phyloP scores from a whole-genome alignment of 1,140 invertebrate genomes.

The Drosophila aff. region DNA sequence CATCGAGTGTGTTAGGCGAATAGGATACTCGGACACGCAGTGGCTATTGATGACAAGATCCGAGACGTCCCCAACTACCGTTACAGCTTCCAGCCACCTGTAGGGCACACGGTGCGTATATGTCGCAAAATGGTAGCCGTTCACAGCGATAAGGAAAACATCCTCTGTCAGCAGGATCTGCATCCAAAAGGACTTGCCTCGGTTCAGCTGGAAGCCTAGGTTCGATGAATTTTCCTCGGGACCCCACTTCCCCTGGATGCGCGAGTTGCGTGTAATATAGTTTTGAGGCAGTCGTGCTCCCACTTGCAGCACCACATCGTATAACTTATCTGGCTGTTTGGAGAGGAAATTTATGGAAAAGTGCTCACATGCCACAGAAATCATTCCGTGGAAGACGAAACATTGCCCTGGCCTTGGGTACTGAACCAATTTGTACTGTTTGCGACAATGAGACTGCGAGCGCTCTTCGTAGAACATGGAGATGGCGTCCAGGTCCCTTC shows the following conservation, averaged over 20 bases:
- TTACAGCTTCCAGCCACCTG: constrained; percentile 84
- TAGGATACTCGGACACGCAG: constrained; percentile 60
- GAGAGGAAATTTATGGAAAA: constrained; percentile 59
- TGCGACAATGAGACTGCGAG: constrained; percentile 27
- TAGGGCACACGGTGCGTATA: constrained; percentile 88
- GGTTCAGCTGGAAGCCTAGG: constrained; percentile 69
- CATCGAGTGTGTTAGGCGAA: constrained; percentile 36
- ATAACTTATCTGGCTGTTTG: background rate
- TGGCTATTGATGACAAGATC: constrained; percentile 52
- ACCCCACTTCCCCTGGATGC: constrained; percentile 87
- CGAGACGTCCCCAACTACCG: constrained; percentile 55
- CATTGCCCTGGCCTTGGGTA: constrained; percentile 47
- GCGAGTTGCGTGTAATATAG: constrained; percentile 90
- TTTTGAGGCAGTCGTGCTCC: constrained; percentile 90
- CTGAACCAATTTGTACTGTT: constrained; percentile 25
- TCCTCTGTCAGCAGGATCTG: constrained; percentile 81
- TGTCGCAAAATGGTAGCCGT: constrained; percentile 89
- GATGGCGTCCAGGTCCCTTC: constrained; percentile 49
- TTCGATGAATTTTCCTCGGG: constrained; percentile 87
- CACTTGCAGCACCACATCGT: constrained; percentile 91
- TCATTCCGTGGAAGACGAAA: constrained; percentile 66
- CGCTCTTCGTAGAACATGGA: constrained; percentile 65
- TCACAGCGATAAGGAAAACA: constrained; percentile 87
- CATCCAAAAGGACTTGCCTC: constrained; percentile 83
- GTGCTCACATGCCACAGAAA: constrained; percentile 56